phyloP scores from a whole-genome alignment of 2,888 invertebrate species.

The Synanthedon vespiformis region DNA sequence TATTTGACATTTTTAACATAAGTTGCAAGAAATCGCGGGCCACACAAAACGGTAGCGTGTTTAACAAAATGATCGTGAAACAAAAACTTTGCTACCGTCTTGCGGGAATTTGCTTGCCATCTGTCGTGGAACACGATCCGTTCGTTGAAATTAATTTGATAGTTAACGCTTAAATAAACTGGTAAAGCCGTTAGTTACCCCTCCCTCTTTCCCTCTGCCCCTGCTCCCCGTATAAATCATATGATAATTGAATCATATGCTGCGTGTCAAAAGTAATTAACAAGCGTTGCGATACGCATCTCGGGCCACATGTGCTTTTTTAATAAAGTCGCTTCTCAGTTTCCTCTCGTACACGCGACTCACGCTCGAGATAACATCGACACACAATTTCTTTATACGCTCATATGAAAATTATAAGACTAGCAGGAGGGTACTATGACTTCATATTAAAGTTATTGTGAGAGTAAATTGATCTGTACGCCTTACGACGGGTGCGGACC shows the following conservation, averaged over 20 bases:
- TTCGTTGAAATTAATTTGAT: constrained; percentile 44
- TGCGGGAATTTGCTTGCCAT: constrained; percentile 52
- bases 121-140: constrained; percentile 48
- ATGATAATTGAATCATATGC: constrained; percentile 71
- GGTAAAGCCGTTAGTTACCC: constrained; percentile 32
- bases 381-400: constrained; percentile 58
- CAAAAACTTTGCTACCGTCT: constrained; percentile 38
- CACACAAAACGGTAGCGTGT: constrained; percentile 53
- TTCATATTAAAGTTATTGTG: constrained; percentile 63
- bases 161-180: constrained; percentile 61
- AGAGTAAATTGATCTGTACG: constrained; percentile 55
- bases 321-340: constrained; percentile 56
- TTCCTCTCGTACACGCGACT: constrained; percentile 58
- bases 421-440: constrained; percentile 40
- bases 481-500: constrained; percentile 33
- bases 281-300: constrained; percentile 66
- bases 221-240: constrained; percentile 60
- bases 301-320: constrained; percentile 62
- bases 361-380: constrained; percentile 60
- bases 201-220: constrained; percentile 25
- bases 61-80: constrained; percentile 23
- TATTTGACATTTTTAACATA: constrained; percentile 12
- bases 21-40: constrained; percentile 16
- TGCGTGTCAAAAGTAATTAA: constrained; percentile 69
- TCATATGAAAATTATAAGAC: constrained; percentile 54